phyloP scores from a whole-genome alignment of 2,888 invertebrate genomes.

The Pheosia tremula region DNA sequence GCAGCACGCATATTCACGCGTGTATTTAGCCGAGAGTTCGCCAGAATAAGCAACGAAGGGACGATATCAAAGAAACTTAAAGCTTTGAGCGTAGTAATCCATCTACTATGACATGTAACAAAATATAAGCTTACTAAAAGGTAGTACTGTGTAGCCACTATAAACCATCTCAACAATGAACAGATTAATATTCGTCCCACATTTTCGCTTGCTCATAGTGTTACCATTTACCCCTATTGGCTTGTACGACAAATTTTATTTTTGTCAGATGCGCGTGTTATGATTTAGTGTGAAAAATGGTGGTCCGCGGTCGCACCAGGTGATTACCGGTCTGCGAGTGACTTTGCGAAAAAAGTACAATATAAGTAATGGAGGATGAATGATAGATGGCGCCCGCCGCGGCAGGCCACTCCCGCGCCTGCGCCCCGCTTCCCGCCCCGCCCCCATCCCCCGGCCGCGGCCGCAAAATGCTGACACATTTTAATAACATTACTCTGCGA shows the following conservation, averaged over 20 bases:
- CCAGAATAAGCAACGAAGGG: background rate
- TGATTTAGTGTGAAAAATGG: constrained; percentile 84
- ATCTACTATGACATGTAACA: background rate
- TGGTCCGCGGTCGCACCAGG: constrained; percentile 80
- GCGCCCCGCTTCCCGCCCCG: constrained; percentile 50
- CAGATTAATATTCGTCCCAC: constrained; percentile 53
- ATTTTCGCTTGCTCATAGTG: constrained; percentile 71
- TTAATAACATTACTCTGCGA: constrained; percentile 82
- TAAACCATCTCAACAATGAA: constrained; percentile 43
- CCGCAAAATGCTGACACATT: constrained; percentile 82
- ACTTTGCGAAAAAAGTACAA: constrained; percentile 84
- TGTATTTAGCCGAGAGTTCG: constrained; percentile 23
- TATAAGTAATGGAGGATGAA: constrained; percentile 85
- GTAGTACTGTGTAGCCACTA: constrained; percentile 23
- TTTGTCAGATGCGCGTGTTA: constrained; percentile 81
- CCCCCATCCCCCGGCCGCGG: constrained; percentile 46
- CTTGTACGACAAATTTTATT: constrained; percentile 83
- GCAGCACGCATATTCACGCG: constrained; percentile 33
- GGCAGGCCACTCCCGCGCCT: constrained; percentile 53
- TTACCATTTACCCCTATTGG: constrained; percentile 78
- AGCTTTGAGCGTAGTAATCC: background rate
- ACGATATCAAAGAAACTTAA: background rate
- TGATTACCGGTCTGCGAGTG: constrained; percentile 84
- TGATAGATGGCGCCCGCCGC: constrained; percentile 79
- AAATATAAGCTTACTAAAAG: background rate